Evolutionary conservation across 2,113 vertebrate species (phyloP), one percentile per base, ranked within the genome.

Genomic region (Psophia crepitans): DNA sequence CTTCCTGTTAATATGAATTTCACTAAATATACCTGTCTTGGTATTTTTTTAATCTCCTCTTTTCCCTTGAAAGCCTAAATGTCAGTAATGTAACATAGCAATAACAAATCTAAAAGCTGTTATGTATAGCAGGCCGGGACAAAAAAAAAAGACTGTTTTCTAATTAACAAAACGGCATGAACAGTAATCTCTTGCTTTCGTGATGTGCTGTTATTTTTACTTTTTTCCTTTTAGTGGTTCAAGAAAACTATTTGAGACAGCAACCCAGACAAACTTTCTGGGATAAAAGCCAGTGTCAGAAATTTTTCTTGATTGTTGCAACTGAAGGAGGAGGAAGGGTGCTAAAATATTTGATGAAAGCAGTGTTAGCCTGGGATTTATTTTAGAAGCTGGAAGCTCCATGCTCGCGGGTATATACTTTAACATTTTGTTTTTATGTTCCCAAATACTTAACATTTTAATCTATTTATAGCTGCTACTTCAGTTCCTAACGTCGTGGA

Each of bases 401-500:
- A 49, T 83, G 81, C 61, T 95, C 84, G 77, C 53, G 63, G 60
- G 81, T 82, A 95, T 77, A 96, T 97, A 76, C 83, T 93, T 97
- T 71, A 88, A 81, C 66, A 69, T 96, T 97, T 96, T 94, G 68
- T 92, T 97, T 96, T 86, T 57, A 66, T 70, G 51, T 87, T 96
- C 95, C 83, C 76, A 93, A 84, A 92, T 91, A 90, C 84, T 95
- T 96, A 77, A 93, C 93, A 92, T 87, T 93, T 93, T 95, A 57
- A 94, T 98, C 94, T 97, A 87, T 98, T 98, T 98, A 94, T 97
- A 98, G 98, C 92, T 58, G 56, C 95, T 96, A 99, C 99, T 91
- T 99, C 99, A 56, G 98, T 99, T 97, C 98, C 99, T 89, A 98
- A 99, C 27, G 96, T 99, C 28, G 97, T 97, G 22, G 99, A 99